phyloP scores from a whole-genome alignment of 2,113 vertebrate species.

The Plestiodon gilberti region DNA sequence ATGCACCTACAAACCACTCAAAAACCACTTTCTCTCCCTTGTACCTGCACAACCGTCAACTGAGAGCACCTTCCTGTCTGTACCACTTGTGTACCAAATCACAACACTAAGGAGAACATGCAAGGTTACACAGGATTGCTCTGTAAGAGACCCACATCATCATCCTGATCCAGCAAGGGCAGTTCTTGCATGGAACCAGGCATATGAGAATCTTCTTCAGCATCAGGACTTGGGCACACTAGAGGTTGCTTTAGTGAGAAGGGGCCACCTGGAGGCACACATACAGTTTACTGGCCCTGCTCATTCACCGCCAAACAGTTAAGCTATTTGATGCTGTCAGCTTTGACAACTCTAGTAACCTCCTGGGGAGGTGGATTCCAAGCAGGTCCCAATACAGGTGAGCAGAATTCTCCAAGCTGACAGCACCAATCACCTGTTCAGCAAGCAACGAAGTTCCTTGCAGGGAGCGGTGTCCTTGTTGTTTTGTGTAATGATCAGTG shows the following conservation, averaged over 20 bases:
- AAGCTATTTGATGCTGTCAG: not conserved
- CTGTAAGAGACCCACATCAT: not conserved
- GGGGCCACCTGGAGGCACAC: no score
- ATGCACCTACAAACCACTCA: not conserved
- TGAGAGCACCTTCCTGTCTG: not conserved
- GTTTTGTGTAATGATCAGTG: not conserved
- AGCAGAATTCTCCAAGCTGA: not conserved
- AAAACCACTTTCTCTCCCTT: not conserved
- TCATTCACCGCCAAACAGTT: not conserved
- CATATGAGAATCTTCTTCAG: not conserved
- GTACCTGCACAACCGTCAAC: not conserved
- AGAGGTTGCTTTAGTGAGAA: not conserved
- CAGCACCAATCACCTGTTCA: not conserved
- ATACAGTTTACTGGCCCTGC: not conserved
- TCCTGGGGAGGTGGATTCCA: not conserved
- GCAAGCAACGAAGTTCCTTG: not conserved
- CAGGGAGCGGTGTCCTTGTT: not conserved
- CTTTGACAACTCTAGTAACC: not conserved
- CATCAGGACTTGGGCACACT: not conserved
- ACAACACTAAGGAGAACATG: not conserved
- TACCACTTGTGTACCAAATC: not conserved
- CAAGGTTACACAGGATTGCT: no score
- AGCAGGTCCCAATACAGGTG: not conserved
- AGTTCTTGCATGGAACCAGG: not conserved
- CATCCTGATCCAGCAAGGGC: not conserved